Evolutionary conservation across 2,797 vertebrate genomes (phyloP).

Genomic region (Bradypus variegatus): DNA sequence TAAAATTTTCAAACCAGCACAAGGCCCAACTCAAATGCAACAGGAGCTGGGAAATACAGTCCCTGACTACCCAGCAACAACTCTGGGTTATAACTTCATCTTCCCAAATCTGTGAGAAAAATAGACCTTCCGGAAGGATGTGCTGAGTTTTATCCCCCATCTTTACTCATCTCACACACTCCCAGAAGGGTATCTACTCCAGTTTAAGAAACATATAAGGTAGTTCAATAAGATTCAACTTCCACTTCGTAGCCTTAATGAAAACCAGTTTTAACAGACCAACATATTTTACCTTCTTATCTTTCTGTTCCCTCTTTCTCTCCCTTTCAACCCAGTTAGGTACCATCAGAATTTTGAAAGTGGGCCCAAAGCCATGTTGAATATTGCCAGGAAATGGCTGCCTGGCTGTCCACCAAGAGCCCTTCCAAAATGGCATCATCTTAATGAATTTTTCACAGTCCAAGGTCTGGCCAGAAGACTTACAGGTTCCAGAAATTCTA

Average conservation of each 20-base stretch:
- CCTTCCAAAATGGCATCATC: slow-evolving; percentile 66
- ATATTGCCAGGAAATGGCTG: slow-evolving; percentile 65
- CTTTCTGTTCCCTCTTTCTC: neutral
- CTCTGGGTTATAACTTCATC: neutral
- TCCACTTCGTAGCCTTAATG: neutral
- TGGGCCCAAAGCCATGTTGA: slow-evolving; percentile 58
- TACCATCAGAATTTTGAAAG: slow-evolving; percentile 54
- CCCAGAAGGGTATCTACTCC: neutral
- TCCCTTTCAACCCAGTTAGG: slow-evolving; percentile 45
- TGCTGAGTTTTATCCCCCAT: neutral
- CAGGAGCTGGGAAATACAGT: neutral
- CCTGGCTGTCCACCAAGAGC: slow-evolving; percentile 61
- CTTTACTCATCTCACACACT: neutral
- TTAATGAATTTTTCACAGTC: slow-evolving; percentile 68
- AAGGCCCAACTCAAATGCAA: neutral
- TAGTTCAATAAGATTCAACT: slow-evolving; percentile 6
- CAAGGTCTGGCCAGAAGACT: slow-evolving; percentile 63
- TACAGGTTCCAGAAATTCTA: slow-evolving; percentile 51
- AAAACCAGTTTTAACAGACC: slow-evolving; percentile 20
- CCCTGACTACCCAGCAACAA: neutral
- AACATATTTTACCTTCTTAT: neutral
- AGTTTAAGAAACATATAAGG: neutral
- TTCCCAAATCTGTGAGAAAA: neutral
- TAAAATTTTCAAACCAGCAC: too few relatives aligned
- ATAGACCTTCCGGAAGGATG: neutral